Conservation (phyloP, 2,797 vertebrate genomes). For the Girardinus metallicus region DNA sequence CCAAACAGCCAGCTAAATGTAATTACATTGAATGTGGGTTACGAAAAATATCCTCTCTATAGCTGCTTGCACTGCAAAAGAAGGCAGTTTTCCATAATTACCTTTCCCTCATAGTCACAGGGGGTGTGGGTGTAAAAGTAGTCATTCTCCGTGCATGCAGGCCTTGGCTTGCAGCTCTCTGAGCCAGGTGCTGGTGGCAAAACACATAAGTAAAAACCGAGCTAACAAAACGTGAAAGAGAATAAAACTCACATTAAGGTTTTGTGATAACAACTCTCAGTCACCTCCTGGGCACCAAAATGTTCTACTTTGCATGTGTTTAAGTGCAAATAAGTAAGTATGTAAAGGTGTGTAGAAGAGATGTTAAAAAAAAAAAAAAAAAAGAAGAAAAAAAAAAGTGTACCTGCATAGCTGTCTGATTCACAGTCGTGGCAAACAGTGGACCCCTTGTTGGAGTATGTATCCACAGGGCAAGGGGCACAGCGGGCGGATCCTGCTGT, state of each 20-base stretch:
- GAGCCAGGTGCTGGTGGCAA: slow-evolving; percentile 84
- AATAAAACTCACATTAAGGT: slow-evolving; percentile 64
- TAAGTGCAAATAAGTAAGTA: slow-evolving; percentile 14
- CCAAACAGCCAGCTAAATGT: slow-evolving; percentile 11
- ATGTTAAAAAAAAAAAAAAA: slow-evolving; percentile 15
- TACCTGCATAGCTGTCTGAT: slow-evolving; percentile 86
- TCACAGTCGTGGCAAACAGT: slow-evolving; percentile 88
- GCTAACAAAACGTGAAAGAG: slow-evolving; percentile 25
- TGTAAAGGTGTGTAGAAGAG: neutral
- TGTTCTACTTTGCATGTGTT: slow-evolving; percentile 38
- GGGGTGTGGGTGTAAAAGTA: slow-evolving; percentile 95
- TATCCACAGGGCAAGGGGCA: slow-evolving; percentile 82
- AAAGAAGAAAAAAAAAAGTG: slow-evolving; percentile 45
- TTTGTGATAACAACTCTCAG: slow-evolving; percentile 53
- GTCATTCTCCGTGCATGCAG: slow-evolving; percentile 88
- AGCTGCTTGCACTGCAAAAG: neutral
- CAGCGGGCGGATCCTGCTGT: slow-evolving; percentile 87
- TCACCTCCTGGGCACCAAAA: slow-evolving; percentile 31
- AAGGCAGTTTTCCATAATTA: slow-evolving; percentile 56
- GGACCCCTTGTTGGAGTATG: slow-evolving; percentile 90
- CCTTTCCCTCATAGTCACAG: slow-evolving; percentile 88
- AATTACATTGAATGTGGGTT: slow-evolving; percentile 26
- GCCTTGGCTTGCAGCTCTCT: slow-evolving; percentile 84
- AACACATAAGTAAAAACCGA: slow-evolving; percentile 25
- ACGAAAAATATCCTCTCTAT: neutral